Base-by-base conservation (phyloP, 2,113 vertebrate species). In the Oncorhynchus keta region DNA sequence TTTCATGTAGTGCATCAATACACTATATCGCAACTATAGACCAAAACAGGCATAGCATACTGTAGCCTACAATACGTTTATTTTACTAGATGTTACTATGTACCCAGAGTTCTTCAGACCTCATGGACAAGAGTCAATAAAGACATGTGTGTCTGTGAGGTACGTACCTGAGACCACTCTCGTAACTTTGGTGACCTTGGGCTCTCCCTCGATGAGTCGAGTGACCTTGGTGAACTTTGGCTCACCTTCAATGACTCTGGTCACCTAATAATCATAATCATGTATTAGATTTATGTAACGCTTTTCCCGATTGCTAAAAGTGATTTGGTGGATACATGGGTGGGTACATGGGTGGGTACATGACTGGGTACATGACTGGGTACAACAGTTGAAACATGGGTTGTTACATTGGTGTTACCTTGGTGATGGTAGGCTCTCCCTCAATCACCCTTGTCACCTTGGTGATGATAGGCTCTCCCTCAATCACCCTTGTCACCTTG, bases 151-250 rank as follows among this genome's bases (percentile, higher is more conserved):
- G 51, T 18, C 51, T 67, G 8, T 67, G 26, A n/a, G 59, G 59
- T 62, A 7, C 48, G 75, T 74, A 89, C 89, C 87, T 89, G 86
- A 82, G 16, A 93, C 85, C 76, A 92, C 74, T 87, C 92, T 90
- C 83, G 91, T 91, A 83, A 89, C 88, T 74, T 94, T 91, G 86
- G 90, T 91, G 82, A 95, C 80, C 22, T 92, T 82, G 45, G 95
- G 92, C 0, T 81, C 49, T 0, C 76, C 64, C 30, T 85, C 55
- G 1, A 90, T 80, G 13, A 92, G 75, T 1, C 89, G 84, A 1
- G 89, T 90, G 0, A 89, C 82, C 59, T 89, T 89, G 49, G 87
- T 89, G 11, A 89, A 0, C 3, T 69, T 1, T 5, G 91, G 89
- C 0, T 84, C n/a, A 0, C 59, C 48, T 1, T 79, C 55, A 1